These are phyloP conservation scores for Heliconius hermathena DNA, from an alignment of 1,140 invertebrate species.

Conservation along the genomic window DNA sequence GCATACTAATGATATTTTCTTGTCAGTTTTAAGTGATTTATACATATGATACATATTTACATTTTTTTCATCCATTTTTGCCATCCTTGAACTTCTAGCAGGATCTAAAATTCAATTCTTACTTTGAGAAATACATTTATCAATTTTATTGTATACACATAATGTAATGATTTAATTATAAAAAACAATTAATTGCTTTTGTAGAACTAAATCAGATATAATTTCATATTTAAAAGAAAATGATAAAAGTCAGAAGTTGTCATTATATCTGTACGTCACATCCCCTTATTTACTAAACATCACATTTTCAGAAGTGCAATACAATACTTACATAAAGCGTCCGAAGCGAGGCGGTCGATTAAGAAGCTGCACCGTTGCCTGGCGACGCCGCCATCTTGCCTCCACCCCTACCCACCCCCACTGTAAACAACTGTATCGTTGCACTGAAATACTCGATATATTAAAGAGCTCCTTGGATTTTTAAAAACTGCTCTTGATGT, in stretches of 20 bases:
- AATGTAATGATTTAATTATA: too few relatives aligned
- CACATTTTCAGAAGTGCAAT: conserved; percentile 64
- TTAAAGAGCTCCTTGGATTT: conserved; percentile 46
- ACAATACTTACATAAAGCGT: conserved; percentile 73
- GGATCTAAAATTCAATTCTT: too few relatives aligned
- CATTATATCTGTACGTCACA: background rate
- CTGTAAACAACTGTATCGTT: conserved; percentile 79
- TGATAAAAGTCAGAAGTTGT: background rate
- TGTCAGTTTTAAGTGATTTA: too few relatives aligned
- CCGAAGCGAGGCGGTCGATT: conserved; percentile 72
- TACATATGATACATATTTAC: too few relatives aligned
- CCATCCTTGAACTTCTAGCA: too few relatives aligned
- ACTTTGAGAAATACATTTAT: too few relatives aligned
- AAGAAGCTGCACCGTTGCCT: conserved; percentile 79
- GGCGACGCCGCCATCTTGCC: conserved; percentile 76
- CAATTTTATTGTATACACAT: too few relatives aligned
- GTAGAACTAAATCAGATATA: background rate
- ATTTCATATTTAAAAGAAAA: background rate
- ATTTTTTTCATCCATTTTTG: too few relatives aligned
- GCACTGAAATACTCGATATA: conserved; percentile 80
- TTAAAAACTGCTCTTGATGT: conserved; percentile 28
- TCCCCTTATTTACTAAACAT: conserved; percentile 37
- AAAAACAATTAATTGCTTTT: too few relatives aligned
- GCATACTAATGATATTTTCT: background rate
- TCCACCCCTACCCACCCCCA: conserved; percentile 50